These are phyloP conservation scores for Thymelicus acteon DNA, from an alignment of 2,888 invertebrate species.

Conservation along the genomic window DNA sequence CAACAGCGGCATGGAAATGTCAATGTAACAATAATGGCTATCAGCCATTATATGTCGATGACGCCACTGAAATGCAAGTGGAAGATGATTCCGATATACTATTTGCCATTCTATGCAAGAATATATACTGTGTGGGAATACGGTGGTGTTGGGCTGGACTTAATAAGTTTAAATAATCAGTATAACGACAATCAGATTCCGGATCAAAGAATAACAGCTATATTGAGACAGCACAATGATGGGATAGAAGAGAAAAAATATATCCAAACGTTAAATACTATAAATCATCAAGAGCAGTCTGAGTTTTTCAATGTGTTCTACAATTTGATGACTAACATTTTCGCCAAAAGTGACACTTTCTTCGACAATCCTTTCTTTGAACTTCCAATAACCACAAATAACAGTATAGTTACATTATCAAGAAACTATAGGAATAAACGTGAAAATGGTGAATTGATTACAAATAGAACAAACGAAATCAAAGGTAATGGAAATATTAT, in stretches of 20 bases:
- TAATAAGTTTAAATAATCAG: constrained; percentile 56
- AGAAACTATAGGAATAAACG: constrained; percentile 28
- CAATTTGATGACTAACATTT: constrained; percentile 55
- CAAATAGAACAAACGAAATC: not conserved
- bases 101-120: constrained; percentile 79
- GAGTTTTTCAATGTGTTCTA: constrained; percentile 58
- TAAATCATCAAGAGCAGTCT: constrained; percentile 60
- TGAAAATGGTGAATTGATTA: not conserved
- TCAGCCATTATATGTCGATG: constrained; percentile 74
- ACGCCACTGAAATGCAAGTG: constrained; percentile 80
- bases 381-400: not conserved
- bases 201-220: constrained; percentile 56
- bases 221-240: constrained; percentile 69
- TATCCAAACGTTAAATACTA: constrained; percentile 55
- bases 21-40: constrained; percentile 64
- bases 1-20: constrained; percentile 69
- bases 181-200: constrained; percentile 49
- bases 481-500: not conserved
- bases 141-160: constrained; percentile 79
- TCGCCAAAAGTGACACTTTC: constrained; percentile 60
- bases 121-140: constrained; percentile 82
- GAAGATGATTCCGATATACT: constrained; percentile 69
- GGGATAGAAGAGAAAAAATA: constrained; percentile 65
- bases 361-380: constrained; percentile 47
- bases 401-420: constrained; percentile 1